A percentile compares a stretch with the other conserved stretches of the same genome.
Evolutionary conservation across 1,140 invertebrate species (phyloP).

Genomic region (Ooceraea biroi): DNA sequence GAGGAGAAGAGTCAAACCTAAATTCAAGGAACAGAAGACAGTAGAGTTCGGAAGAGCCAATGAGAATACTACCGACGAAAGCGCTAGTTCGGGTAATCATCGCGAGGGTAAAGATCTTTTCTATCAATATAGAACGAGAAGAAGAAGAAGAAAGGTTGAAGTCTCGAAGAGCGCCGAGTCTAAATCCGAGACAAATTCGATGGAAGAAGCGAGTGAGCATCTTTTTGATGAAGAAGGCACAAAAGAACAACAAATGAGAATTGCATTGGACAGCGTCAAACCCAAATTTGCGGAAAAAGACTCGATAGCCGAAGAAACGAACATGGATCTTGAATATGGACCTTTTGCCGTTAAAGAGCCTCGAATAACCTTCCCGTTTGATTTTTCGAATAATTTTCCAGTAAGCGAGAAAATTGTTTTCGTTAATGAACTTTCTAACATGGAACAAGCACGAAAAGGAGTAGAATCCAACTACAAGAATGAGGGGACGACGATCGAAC

Average conservation of each 20-base stretch:
- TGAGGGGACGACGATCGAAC: constrained; percentile 11
- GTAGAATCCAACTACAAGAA: neutral
- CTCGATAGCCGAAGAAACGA: constrained; percentile 11
- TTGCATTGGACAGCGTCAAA: neutral
- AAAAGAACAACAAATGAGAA: neutral
- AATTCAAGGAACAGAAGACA: neutral
- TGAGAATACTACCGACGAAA: neutral
- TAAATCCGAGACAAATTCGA: neutral
- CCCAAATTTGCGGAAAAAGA: neutral
- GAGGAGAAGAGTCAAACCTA: constrained; percentile 5
- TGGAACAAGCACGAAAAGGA: neutral
- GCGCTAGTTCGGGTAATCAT: neutral
- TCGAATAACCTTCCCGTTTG: neutral
- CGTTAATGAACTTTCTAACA: neutral
- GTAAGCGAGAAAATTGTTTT: neutral
- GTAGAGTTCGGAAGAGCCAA: neutral
- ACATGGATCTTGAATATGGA: neutral
- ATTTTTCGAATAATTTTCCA: constrained; percentile 5
- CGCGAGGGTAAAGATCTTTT: neutral
- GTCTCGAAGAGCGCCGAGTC: neutral
- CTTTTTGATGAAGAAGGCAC: neutral
- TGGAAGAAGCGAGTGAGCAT: neutral
- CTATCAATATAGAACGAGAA: neutral
- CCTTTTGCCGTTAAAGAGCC: neutral
- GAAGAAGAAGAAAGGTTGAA: neutral